A percentile compares a stretch with the other conserved stretches of the same genome.
Conservation (phyloP, 2,888 invertebrate species). For the Sphecodes monilicornis region DNA sequence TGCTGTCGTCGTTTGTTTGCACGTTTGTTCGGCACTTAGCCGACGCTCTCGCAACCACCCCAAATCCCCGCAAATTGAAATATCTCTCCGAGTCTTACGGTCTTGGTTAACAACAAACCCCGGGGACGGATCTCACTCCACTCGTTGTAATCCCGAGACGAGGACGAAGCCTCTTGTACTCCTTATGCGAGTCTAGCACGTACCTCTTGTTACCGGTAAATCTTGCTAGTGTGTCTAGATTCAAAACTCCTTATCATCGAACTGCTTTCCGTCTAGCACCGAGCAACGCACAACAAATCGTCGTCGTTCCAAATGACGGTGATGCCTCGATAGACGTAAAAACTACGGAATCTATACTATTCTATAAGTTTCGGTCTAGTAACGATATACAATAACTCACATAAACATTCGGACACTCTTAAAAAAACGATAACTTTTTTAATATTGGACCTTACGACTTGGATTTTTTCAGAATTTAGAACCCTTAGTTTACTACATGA, state of each 20-base stretch:
- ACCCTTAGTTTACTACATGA: too few species aligned
- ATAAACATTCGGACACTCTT: too few species aligned
- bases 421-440: too few species aligned
- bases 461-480: too few species aligned
- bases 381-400: too few species aligned
- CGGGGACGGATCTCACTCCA: conserved; percentile 76
- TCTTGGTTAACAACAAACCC: conserved; percentile 80
- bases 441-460: too few species aligned
- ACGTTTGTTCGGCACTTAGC: conserved; percentile 74
- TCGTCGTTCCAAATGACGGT: background rate
- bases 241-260: conserved; percentile 6
- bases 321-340: background rate
- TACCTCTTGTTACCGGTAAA: conserved; percentile 37
- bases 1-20: conserved; percentile 68
- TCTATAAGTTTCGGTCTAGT: too few species aligned
- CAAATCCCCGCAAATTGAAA: conserved; percentile 81
- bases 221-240: conserved; percentile 21
- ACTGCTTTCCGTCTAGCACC: background rate
- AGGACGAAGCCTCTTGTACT: conserved; percentile 57
- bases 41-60: conserved; percentile 65
- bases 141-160: conserved; percentile 73
- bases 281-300: background rate
- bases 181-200: conserved; percentile 55
- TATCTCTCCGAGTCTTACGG: conserved; percentile 77
- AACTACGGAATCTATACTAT: too few species aligned